Conservation (phyloP, 2,113 vertebrate species). For the Setophaga petechia region DNA sequence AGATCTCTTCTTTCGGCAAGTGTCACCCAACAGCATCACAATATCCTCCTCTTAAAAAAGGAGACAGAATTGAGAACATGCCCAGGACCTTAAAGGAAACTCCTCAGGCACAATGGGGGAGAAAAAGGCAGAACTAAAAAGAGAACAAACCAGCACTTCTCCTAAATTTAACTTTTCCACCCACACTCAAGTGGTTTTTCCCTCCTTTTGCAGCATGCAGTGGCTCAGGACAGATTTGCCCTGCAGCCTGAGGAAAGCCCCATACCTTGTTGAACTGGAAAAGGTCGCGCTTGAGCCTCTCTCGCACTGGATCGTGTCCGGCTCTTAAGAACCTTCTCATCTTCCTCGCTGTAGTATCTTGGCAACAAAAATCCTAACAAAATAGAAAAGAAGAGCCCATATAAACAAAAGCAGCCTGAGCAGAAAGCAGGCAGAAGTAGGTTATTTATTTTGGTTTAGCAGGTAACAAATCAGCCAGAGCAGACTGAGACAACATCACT, state of each 20-base stretch:
- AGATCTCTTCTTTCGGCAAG: not conserved
- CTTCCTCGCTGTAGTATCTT: conserved; percentile 50
- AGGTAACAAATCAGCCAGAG: not conserved
- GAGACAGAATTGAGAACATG: not conserved
- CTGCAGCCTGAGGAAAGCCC: not conserved
- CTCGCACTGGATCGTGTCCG: conserved; percentile 89
- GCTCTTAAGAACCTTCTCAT: conserved; percentile 96
- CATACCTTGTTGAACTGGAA: conserved; percentile 95
- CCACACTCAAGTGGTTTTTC: not conserved
- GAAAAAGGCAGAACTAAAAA: not conserved
- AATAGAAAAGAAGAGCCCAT: not conserved
- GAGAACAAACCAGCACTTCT: not conserved
- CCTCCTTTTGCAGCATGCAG: not conserved
- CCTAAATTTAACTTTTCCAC: conserved; percentile 36
- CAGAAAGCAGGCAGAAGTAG: conserved; percentile 19
- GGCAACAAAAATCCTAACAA: conserved; percentile 51
- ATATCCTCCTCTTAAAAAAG: not conserved
- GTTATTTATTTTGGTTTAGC: conserved; percentile 28
- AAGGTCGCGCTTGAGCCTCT: conserved; percentile 91
- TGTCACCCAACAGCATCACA: not conserved
- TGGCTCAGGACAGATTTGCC: not conserved
- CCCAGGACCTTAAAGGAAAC: not conserved
- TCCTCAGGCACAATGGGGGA: not conserved
- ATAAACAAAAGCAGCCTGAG: not conserved
- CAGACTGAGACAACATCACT: not conserved